Evolutionary conservation across 2,888 invertebrate genomes (phyloP).

Genomic region (Plagodis pulveraria): DNA sequence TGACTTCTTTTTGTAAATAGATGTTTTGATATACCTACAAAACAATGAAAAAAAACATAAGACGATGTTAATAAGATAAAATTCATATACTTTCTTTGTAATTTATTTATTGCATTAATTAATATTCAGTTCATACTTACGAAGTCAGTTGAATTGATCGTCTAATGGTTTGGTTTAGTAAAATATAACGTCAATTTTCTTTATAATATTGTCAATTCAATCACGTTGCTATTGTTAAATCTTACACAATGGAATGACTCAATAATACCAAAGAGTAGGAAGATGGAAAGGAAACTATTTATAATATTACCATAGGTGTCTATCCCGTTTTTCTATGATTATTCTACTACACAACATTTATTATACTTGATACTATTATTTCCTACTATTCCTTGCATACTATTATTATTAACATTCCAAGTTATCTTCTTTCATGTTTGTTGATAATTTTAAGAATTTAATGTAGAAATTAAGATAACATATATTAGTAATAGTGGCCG

Average conservation of each 20-base stretch:
- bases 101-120: no score
- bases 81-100: no score
- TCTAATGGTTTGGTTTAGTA: constrained; percentile 9
- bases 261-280: constrained; percentile 50
- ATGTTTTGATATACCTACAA: no score
- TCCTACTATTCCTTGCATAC: constrained; percentile 36
- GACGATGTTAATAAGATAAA: no score
- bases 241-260: constrained; percentile 43
- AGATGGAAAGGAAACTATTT: constrained; percentile 45
- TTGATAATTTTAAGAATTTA: constrained; percentile 61
- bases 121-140: constrained; percentile 8
- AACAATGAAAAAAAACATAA: no score
- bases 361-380: constrained; percentile 44
- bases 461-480: constrained; percentile 62
- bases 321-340: constrained; percentile 65
- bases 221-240: constrained; percentile 33
- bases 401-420: constrained; percentile 62
- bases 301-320: constrained; percentile 60
- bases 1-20: no score
- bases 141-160: constrained; percentile 13
- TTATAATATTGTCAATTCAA: constrained; percentile 41
- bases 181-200: constrained; percentile 34
- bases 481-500: constrained; percentile 57
- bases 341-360: constrained; percentile 63
- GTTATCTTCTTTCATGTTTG: constrained; percentile 55